These are phyloP conservation scores for Octonoba sinensis DNA, from an alignment of 2,888 invertebrate species.

Conservation along the genomic window DNA sequence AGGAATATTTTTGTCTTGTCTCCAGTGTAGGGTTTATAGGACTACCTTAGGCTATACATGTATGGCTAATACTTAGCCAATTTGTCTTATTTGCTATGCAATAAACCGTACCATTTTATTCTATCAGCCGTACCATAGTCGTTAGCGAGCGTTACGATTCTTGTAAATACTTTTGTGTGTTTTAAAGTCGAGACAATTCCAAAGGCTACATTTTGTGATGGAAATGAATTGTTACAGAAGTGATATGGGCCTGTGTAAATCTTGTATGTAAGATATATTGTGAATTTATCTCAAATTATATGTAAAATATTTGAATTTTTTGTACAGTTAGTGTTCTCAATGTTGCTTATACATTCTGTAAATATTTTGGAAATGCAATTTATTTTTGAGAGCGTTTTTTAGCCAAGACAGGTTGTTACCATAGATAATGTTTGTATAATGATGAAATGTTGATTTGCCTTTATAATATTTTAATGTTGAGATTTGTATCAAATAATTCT, in stretches of 20 bases:
- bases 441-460: constrained; percentile 57
- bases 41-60: constrained; percentile 21
- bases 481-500: constrained; percentile 53
- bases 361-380: constrained; percentile 61
- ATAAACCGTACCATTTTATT: constrained; percentile 54
- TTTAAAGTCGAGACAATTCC: neutral
- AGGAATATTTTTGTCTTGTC: constrained; percentile 13
- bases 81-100: constrained; percentile 52
- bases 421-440: constrained; percentile 60
- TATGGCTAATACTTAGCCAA: constrained; percentile 28
- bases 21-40: constrained; percentile 23
- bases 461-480: constrained; percentile 60
- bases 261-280: constrained; percentile 30
- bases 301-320: constrained; percentile 54
- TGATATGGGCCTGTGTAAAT: constrained; percentile 36
- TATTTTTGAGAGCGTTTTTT: constrained; percentile 63
- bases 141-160: constrained; percentile 26
- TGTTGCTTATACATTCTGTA: constrained; percentile 57
- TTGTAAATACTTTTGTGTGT: constrained; percentile 51
- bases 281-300: constrained; percentile 40
- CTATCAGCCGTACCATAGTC: constrained; percentile 45
- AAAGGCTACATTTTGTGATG: neutral
- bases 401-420: constrained; percentile 59
- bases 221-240: neutral
- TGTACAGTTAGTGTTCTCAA: constrained; percentile 60